Evolutionary conservation across 30 jellyfish, hydroid and myxozoan species (phyloP).

Genomic region (Aurelia sp.): DNA sequence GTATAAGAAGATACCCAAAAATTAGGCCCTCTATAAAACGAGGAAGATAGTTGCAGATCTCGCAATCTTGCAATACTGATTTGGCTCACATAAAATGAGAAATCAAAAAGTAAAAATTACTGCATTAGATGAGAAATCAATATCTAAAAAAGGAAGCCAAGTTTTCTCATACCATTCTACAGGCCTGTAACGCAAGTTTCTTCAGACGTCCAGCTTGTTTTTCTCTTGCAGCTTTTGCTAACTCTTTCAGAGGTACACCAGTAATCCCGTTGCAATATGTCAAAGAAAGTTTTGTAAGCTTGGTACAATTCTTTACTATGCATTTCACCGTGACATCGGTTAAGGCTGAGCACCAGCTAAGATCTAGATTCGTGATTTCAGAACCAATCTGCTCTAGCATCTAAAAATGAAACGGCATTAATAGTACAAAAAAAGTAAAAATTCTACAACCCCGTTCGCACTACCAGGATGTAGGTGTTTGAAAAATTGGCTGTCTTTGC

Average conservation of each 20-base stretch:
- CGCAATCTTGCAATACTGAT: too few species aligned
- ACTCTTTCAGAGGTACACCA: constrained; percentile 54
- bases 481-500: too few species aligned
- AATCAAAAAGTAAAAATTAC: too few species aligned
- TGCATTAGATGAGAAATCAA: neutral
- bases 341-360: constrained; percentile 59
- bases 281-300: constrained; percentile 28
- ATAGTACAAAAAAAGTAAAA: too few species aligned
- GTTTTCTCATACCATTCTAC: constrained; percentile 36
- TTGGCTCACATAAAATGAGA: too few species aligned
- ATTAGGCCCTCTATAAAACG: too few species aligned
- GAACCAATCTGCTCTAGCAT: constrained; percentile 60
- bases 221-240: neutral
- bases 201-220: constrained; percentile 55
- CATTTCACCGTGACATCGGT: constrained; percentile 49
- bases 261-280: constrained; percentile 44
- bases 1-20: too few species aligned
- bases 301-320: constrained; percentile 41
- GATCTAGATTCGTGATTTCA: constrained; percentile 47
- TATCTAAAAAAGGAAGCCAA: too few species aligned
- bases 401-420: neutral
- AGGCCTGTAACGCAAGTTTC: constrained; percentile 55
- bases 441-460: too few species aligned
- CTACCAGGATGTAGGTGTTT: too few species aligned
- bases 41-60: too few species aligned